A percentile compares a stretch with the other conserved stretches of the same genome.
Conservation (phyloP, 2,113 vertebrate genomes). For the Carlito syrichta region DNA sequence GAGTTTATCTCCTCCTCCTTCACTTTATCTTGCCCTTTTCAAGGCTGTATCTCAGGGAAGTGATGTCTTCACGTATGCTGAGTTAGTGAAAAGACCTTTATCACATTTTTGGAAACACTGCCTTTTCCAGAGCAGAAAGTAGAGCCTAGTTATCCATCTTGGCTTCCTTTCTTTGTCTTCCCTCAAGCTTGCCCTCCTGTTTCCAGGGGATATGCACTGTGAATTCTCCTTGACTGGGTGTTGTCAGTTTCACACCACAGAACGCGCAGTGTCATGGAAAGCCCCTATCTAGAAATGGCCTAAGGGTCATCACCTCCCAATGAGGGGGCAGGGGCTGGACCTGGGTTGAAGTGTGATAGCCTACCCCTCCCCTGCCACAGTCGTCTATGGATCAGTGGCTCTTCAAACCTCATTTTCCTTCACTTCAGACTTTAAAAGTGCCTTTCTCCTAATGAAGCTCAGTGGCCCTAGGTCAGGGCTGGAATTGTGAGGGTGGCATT, state of each 20-base stretch:
- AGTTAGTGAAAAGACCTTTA: not conserved
- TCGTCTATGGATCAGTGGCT: not conserved
- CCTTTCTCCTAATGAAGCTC: not conserved
- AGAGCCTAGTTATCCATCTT: not conserved
- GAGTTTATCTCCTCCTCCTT: not conserved
- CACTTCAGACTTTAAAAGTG: not conserved
- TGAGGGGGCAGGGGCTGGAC: not conserved
- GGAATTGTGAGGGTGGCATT: not conserved
- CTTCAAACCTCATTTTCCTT: not conserved
- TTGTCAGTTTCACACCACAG: not conserved
- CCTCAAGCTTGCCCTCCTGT: not conserved
- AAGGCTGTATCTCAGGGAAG: not conserved
- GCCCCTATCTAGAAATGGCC: not conserved
- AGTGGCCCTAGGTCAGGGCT: not conserved
- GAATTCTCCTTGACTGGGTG: not conserved
- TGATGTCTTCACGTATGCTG: not conserved
- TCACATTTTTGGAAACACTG: not conserved
- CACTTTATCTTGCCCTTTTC: not conserved
- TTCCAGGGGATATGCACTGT: not conserved
- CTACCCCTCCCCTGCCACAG: not conserved
- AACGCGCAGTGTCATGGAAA: accelerated
- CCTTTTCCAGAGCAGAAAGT: not conserved
- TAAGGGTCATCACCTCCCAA: not conserved
- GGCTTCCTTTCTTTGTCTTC: not conserved
- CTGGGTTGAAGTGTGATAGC: not conserved